These are phyloP conservation scores for Trimorus sp. DNA, from an alignment of 2,888 invertebrate species.

Conservation along the genomic window DNA sequence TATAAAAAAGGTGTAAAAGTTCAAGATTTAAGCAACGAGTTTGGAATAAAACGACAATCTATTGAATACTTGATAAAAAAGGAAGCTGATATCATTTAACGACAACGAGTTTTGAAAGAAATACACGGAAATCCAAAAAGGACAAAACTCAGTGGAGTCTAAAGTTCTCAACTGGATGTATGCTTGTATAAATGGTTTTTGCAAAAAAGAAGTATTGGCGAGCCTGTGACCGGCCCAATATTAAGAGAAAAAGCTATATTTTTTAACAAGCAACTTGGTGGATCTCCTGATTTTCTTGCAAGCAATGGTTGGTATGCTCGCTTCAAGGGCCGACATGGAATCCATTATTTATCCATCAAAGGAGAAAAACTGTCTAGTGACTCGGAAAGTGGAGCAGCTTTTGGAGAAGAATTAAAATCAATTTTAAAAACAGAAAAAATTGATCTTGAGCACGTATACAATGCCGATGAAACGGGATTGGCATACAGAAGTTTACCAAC, in stretches of 20 bases:
- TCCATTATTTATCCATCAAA: conserved; percentile 36
- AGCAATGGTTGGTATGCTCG: conserved; percentile 54
- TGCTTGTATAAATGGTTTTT: conserved; percentile 18
- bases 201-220: conserved; percentile 22
- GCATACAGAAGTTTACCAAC: conserved; percentile 55
- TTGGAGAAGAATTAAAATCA: conserved; percentile 26
- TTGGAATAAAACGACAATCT: too few relatives aligned
- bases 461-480: conserved; percentile 65
- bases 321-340: conserved; percentile 52
- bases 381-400: conserved; percentile 35
- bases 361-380: conserved; percentile 63
- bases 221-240: conserved; percentile 4
- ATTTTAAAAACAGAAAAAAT: conserved; percentile 35
- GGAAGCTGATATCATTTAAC: too few relatives aligned
- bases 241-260: conserved; percentile 12
- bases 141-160: conserved; percentile 1
- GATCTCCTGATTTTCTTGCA: conserved; percentile 35
- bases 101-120: too few relatives aligned
- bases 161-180: not conserved
- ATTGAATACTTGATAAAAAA: too few relatives aligned
- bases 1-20: too few relatives aligned
- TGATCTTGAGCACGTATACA: conserved; percentile 58
- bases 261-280: conserved; percentile 39
- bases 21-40: too few relatives aligned
- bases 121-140: not conserved